These are phyloP conservation scores for Frieseomelitta varia DNA, from an alignment of 1,140 invertebrate species.

Conservation along the genomic window DNA sequence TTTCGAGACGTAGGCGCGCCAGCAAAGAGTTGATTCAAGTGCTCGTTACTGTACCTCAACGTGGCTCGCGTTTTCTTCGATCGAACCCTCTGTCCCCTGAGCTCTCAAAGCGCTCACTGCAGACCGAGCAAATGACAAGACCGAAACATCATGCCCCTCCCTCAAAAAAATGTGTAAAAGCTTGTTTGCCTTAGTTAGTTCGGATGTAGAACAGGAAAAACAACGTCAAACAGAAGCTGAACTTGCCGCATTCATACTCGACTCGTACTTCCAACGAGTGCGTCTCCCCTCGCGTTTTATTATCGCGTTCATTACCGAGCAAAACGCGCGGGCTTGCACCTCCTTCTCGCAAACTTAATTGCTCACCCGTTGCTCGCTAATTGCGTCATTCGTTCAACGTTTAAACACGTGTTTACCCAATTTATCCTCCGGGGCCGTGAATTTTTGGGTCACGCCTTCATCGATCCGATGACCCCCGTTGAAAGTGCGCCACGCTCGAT, in stretches of 20 bases:
- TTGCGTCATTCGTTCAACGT: neutral
- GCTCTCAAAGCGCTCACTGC: neutral
- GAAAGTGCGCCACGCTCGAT: slow-evolving; percentile 7
- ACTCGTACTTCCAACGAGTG: neutral
- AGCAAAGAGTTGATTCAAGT: no score
- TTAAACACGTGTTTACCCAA: slow-evolving; percentile 24
- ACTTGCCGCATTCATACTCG: neutral
- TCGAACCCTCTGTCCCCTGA: neutral
- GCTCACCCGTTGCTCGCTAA: neutral
- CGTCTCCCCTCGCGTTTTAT: neutral
- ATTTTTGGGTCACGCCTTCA: slow-evolving; percentile 45
- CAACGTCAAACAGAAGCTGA: neutral
- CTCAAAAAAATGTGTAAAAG: neutral
- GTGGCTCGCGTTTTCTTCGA: neutral
- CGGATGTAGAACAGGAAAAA: no score
- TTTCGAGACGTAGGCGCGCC: no score
- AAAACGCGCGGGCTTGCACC: neutral
- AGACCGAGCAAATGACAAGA: neutral
- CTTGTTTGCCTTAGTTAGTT: no score
- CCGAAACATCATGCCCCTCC: neutral
- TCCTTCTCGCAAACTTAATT: slow-evolving; percentile 1
- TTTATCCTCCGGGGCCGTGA: neutral
- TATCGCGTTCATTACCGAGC: neutral
- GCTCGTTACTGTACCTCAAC: no score
- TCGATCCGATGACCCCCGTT: slow-evolving; percentile 22